Conservation (phyloP, 2,113 vertebrate genomes). For the Cyanistes caeruleus region DNA sequence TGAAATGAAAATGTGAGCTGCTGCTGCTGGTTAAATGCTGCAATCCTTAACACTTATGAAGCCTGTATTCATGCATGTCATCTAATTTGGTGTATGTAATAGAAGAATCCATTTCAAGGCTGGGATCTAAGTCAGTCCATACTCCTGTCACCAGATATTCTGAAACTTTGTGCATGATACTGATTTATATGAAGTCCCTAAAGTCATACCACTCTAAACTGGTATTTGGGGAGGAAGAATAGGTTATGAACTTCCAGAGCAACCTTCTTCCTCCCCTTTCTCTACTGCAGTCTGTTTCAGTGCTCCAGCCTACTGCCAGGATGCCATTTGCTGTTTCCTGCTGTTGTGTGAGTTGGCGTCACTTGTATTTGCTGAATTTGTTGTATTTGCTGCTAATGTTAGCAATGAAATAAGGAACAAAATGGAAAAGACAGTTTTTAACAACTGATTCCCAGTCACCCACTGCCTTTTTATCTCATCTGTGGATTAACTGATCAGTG, state of each 20-base stretch:
- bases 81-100: not conserved
- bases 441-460: not conserved
- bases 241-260: not conserved
- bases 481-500: conserved; percentile 25
- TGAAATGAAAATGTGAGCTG: not conserved
- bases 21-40: not conserved
- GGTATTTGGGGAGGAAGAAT: not conserved
- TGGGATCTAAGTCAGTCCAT: not conserved
- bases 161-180: not conserved
- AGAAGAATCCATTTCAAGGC: not conserved
- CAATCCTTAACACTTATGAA: not conserved
- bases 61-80: not conserved
- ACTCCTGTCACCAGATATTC: not conserved
- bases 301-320: not conserved
- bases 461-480: not conserved
- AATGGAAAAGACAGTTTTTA: not conserved
- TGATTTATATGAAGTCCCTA: not conserved
- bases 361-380: not conserved
- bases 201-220: not conserved
- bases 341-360: not conserved
- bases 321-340: conserved; percentile 5
- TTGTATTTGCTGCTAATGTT: not conserved
- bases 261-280: not conserved
- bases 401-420: not conserved
- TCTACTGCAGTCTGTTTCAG: not conserved